Evolutionary conservation across 2,888 invertebrate genomes (phyloP).

Genomic region (Drosophila merina): DNA sequence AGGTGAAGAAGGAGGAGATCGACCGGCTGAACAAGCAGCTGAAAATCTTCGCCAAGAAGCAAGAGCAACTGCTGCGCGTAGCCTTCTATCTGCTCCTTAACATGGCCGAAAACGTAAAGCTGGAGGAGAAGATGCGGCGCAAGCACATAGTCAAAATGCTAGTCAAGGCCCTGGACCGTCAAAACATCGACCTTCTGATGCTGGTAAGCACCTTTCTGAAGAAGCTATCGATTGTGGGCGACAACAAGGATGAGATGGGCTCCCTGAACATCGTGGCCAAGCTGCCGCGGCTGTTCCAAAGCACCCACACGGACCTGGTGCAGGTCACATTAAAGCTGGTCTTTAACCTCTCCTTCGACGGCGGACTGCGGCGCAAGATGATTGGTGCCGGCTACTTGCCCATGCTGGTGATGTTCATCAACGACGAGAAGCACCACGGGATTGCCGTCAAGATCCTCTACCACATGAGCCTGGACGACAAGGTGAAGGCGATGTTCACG

Average conservation of each 20-base stretch:
- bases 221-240: constrained; percentile 96
- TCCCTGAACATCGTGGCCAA: constrained; percentile 92
- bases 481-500: constrained; percentile 95
- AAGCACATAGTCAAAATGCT: constrained; percentile 95
- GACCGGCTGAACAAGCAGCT: constrained; percentile 91
- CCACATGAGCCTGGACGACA: constrained; percentile 97
- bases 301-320: constrained; percentile 85
- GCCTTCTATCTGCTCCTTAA: constrained; percentile 96
- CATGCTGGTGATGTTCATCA: constrained; percentile 94
- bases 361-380: constrained; percentile 93
- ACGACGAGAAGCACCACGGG: constrained; percentile 92
- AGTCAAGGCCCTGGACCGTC: constrained; percentile 94
- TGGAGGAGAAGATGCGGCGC: constrained; percentile 98
- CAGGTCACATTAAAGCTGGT: constrained; percentile 94
- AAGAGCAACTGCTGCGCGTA: constrained; percentile 95
- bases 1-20: constrained; percentile 88
- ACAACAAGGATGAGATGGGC: constrained; percentile 97
- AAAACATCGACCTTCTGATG: constrained; percentile 94
- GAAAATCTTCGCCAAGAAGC: constrained; percentile 93
- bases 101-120: constrained; percentile 96
- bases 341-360: constrained; percentile 98
- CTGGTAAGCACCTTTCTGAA: constrained; percentile 96
- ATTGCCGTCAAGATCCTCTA: constrained; percentile 93
- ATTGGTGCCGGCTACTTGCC: constrained; percentile 94
- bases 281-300: constrained; percentile 90